Evolutionary conservation across 1,140 invertebrate genomes (phyloP).

Genomic region (Patella vulgata): DNA sequence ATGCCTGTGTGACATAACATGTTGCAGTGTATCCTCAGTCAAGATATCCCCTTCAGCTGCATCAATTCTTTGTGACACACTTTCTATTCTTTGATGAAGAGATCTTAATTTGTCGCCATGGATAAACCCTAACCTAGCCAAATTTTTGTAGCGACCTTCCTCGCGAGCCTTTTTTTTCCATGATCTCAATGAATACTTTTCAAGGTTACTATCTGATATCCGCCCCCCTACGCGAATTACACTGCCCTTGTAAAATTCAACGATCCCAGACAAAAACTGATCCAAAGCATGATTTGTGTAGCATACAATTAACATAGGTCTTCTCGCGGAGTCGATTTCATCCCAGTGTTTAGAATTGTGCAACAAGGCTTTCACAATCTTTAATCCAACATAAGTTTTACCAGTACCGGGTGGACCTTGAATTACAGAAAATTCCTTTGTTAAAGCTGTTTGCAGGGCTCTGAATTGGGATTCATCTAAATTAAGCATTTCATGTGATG

Average conservation of each 20-base stretch:
- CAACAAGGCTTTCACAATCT: constrained; percentile 62
- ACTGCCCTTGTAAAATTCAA: constrained; percentile 38
- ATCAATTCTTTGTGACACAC: constrained; percentile 31
- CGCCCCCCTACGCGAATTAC: constrained; percentile 80
- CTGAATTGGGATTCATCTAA: constrained; percentile 67
- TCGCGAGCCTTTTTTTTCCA: constrained; percentile 17
- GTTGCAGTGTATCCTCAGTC: constrained; percentile 35
- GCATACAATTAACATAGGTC: constrained; percentile 81
- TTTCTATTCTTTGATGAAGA: constrained; percentile 20
- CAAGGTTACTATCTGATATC: constrained; percentile 68
- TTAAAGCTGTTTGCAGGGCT: constrained; percentile 67
- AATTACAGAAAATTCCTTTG: constrained; percentile 74
- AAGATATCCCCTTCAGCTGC: constrained; percentile 35
- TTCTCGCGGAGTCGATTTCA: constrained; percentile 6
- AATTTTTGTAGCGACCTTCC: neutral
- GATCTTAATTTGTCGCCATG: constrained; percentile 7
- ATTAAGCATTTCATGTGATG: constrained; percentile 43
- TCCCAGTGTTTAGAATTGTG: constrained; percentile 56
- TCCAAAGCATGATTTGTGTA: constrained; percentile 90
- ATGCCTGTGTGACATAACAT: constrained; percentile 35
- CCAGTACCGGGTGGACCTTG: constrained; percentile 71
- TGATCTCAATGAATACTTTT: constrained; percentile 35
- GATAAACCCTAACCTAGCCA: neutral
- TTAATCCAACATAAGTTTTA: constrained; percentile 63
- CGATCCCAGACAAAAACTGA: constrained; percentile 82